A percentile compares a stretch with the other conserved stretches of the same genome.
Evolutionary conservation across 2,797 vertebrate species (phyloP).

Genomic region (Phylloscopus collybita): DNA sequence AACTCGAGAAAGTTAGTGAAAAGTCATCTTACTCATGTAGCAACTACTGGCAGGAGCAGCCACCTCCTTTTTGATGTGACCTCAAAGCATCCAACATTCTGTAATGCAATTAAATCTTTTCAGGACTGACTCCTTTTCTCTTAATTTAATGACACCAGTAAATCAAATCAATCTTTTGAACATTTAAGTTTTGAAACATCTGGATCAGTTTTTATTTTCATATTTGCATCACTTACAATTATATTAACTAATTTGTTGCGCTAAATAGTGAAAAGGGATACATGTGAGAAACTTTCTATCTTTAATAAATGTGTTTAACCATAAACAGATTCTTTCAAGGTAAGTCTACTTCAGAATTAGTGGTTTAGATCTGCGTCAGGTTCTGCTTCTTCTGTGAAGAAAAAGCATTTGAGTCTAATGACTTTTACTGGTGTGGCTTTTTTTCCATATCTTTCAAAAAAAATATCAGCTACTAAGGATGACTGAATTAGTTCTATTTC

Average conservation of each 20-base stretch:
- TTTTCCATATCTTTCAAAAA: background rate
- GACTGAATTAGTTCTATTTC: background rate
- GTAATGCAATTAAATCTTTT: background rate
- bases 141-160: background rate
- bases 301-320: background rate
- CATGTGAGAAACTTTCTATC: background rate
- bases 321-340: background rate
- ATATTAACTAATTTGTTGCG: background rate
- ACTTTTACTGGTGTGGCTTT: background rate
- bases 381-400: background rate
- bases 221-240: background rate
- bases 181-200: background rate
- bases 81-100: background rate
- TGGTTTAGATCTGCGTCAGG: background rate
- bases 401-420: background rate
- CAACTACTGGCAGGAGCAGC: background rate
- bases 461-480: background rate
- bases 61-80: background rate
- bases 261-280: background rate
- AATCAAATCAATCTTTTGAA: background rate
- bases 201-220: background rate
- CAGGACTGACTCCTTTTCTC: background rate
- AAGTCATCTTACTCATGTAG: background rate
- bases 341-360: background rate
- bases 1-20: background rate